Base-by-base conservation (phyloP, 1,140 invertebrate genomes). In the Drosophila littoralis region DNA sequence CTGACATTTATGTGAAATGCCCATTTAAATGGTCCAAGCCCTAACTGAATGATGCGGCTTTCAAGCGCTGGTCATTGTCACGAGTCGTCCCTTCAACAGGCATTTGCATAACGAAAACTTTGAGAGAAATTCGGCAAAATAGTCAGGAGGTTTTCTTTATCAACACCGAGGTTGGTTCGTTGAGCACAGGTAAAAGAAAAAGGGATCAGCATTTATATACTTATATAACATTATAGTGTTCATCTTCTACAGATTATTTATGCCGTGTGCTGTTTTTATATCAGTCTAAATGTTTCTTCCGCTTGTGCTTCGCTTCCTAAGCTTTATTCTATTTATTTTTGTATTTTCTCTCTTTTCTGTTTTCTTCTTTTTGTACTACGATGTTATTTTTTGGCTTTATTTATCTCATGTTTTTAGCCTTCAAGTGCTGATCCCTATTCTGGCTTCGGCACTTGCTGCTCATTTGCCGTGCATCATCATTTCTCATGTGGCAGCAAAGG, bases 1-100 rank as follows among this genome's bases (percentile, higher is more conserved):
- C 79, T 83, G 83, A 80, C 84, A 83, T 80, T 89, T 83, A 89
- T 88, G 84, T 55, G 73, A 75, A 75, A 83, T 71, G 63, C 50
- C 69, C 69, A 76, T 69, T 86, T 72, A 83, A 89, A 67, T 77
- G 72, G 64, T 52, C 38, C 43, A 46, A 74, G 42, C 51, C 22
- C 61, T 12, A 40, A 42, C 55, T 77, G 84, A 86, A 83, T 77
- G 83, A 88, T 89, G 84, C 57, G 61, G 57, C 67, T 61, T 71
- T 63, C 61, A 33, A 43, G 50, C 36, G n/a, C 17, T 13, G 38
- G 40, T 58, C 45, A 42, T 61, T 55, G n/a, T 32, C 42, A 28
- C 42, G n/a, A 13, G 12, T 42, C 8, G 32, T 28, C 10, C 7
- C 17, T 28, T 15, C 46, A 65, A 8, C 32, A 10, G 17, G 12